These are phyloP conservation scores for Harpalus rubripes DNA, from an alignment of 2,888 invertebrate species.

Conservation along the genomic window DNA sequence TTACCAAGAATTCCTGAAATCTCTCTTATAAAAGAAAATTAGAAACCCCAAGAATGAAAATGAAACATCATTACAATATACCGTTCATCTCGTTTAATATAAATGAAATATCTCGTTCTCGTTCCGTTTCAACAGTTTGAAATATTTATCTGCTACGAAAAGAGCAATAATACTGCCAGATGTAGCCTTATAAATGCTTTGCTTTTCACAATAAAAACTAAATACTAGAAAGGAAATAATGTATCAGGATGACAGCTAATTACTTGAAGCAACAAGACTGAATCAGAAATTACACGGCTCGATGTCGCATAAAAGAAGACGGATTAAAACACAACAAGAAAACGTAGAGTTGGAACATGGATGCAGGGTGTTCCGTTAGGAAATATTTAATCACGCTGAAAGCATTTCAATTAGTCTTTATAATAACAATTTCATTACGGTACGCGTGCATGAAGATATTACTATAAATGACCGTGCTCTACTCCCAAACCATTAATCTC, in stretches of 20 bases:
- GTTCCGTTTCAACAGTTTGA: conserved; percentile 1
- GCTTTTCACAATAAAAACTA: conserved; percentile 25
- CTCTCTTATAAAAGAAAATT: not conserved
- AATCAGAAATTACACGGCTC: conserved; percentile 37
- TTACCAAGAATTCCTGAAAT: too few species aligned
- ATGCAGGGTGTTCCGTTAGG: conserved; percentile 29
- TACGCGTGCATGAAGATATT: conserved; percentile 30
- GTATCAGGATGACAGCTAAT: conserved; percentile 61
- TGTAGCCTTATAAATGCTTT: conserved; percentile 33
- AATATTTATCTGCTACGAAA: conserved; percentile 17
- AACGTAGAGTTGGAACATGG: not conserved
- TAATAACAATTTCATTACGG: conserved; percentile 31
- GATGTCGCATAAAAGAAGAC: conserved; percentile 43
- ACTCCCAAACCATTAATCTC: conserved; percentile 32
- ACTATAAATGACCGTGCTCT: conserved; percentile 39
- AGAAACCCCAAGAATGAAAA: not conserved
- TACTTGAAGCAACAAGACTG: conserved; percentile 45
- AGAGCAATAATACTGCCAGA: conserved; percentile 25
- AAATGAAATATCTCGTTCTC: conserved; percentile 11
- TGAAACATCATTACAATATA: conserved; percentile 6
- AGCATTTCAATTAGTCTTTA: conserved; percentile 47
- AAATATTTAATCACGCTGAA: conserved; percentile 33
- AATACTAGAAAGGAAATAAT: conserved; percentile 60
- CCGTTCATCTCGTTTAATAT: conserved; percentile 15
- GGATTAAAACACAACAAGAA: conserved; percentile 16